Base-by-base conservation (phyloP, 2,888 invertebrate genomes). In the Branchellion lobata region DNA sequence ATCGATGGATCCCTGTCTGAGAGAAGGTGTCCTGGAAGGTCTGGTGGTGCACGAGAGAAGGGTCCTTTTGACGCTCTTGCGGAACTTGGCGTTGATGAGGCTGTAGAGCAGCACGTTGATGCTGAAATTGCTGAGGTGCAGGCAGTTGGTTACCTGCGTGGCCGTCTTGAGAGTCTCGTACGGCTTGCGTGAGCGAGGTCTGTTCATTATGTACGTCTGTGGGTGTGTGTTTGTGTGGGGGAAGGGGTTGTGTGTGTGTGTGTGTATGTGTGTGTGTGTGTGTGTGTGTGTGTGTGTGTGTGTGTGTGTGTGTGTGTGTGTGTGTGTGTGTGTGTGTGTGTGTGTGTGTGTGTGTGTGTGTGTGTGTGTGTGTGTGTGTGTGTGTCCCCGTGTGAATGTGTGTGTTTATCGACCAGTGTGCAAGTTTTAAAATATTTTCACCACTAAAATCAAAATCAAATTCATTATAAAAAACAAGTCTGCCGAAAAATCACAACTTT, bases 51-150 rank as follows among this genome's bases (percentile, higher is more conserved):
- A 14, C 5, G 40, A 40, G 40, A 40, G 40, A 5, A 40, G 40
- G 8, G 40, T 40, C 40, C 14, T 40, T 40, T 40, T 40, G 40
- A 40, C 40, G 14, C 40, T 40, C 14, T 40, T 40, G 40, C 40
- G 61, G 86, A 92, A 93, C 85, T 92, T 92, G 84, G 92, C 91
- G 82, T 92, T 92, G 87, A 92, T 92, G 80, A 92, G 89, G 86
- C 92, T 92, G 88, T 93, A 93, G 81, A 93, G 92, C 86, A 92
- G 92, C 88, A 93, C 92, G 53, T 92, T 92, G 82, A 92, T 65
- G 65, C 92, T 77, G 80, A 86, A 86, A 77, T 86, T 86, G 65
- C 85, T 80, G 0, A 85, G 85, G 81, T 85, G 85, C 84, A 86
- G 84, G 82, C 86, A 84, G 80, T 86, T 86, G 33, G 85, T 85